Percentiles rank a stretch among this genome's conserved stretches.
phyloP scores from a whole-genome alignment of 2,113 vertebrate species.

The Anolis sagrei region DNA sequence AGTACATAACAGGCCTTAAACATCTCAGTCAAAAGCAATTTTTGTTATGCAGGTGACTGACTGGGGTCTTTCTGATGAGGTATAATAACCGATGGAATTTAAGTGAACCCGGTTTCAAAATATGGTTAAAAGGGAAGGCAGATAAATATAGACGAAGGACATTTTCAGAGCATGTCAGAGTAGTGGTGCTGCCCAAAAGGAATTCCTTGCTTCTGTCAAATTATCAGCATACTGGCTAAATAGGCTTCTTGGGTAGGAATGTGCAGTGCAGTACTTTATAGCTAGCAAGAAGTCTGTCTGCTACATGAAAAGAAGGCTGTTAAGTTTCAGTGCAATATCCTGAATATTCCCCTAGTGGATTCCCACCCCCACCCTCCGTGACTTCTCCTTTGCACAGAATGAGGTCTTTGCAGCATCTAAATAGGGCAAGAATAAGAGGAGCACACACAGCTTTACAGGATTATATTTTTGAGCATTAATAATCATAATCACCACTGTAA shows the following conservation, averaged over 20 bases:
- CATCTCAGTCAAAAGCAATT: neutral
- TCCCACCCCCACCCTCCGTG: neutral
- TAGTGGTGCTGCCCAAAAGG: neutral
- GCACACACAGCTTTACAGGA: neutral
- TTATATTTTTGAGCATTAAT: neutral
- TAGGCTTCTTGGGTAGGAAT: neutral
- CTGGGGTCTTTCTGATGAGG: constrained; percentile 14
- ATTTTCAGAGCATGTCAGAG: constrained; percentile 26
- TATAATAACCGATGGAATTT: neutral
- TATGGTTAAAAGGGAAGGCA: constrained; percentile 36
- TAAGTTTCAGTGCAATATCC: neutral
- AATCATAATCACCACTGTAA: constrained; percentile 1
- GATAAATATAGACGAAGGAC: constrained; percentile 19
- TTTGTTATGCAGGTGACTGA: neutral
- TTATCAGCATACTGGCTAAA: constrained; percentile 49
- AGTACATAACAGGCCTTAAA: constrained; percentile 18
- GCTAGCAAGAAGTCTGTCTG: neutral
- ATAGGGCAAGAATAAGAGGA: neutral
- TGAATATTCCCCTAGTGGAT: neutral
- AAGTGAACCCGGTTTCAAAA: constrained; percentile 26
- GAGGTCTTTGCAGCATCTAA: neutral
- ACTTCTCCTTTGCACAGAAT: neutral
- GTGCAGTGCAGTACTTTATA: neutral
- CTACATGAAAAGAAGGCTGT: constrained; percentile 31
- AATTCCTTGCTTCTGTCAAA: constrained; percentile 12